Evolutionary conservation across 2,888 invertebrate genomes (phyloP), one percentile per base, ranked within the genome.

Genomic region (Catotricha subobsoleta): DNA sequence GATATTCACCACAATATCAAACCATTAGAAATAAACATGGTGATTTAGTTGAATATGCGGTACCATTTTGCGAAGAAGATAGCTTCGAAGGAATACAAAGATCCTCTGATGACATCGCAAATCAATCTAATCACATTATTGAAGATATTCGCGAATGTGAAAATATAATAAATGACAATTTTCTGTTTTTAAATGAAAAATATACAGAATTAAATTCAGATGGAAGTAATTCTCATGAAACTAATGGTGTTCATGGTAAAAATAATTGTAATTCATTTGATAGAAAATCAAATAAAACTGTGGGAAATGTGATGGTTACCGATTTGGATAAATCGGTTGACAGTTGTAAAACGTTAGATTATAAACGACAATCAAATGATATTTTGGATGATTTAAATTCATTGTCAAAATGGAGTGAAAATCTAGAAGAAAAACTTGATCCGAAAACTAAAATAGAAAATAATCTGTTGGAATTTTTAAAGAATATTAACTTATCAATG

Each of bases 291-390:
- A 25, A 25, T 25, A 25, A 25, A 7, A 25, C 25, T 9, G 25
- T 7, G 16, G 35, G 20, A 31, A 43, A 43, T 23, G 43, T 47
- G 2, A 39, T 43, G 28, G 44, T 52, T 7, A 52, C 52, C 6
- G 52, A 52, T 46, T 47, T 51, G 28, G 51, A 52, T 45, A 49
- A 47, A 19, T 50, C 51, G 15, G 46, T 38, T 42, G 50, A 49
- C 43, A 42, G 31, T 30, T 33, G 9, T 3, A 21, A 38, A 15
- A 29, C 28, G 3, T 9, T 19, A 9, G n/a, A 35, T 9, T 18
- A 33, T 6, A 4, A n/a, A 46, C 21, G 40, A 40, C 9, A 39
- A 41, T 29, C 6, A 30, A 30, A 9, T 8, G n/a, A 9, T 8
- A 13, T 23, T 38, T 2, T 23, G n/a, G 35, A 35, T 21, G 20